Conservation (phyloP, 2,113 vertebrate species). For the Clinocottus analis region DNA sequence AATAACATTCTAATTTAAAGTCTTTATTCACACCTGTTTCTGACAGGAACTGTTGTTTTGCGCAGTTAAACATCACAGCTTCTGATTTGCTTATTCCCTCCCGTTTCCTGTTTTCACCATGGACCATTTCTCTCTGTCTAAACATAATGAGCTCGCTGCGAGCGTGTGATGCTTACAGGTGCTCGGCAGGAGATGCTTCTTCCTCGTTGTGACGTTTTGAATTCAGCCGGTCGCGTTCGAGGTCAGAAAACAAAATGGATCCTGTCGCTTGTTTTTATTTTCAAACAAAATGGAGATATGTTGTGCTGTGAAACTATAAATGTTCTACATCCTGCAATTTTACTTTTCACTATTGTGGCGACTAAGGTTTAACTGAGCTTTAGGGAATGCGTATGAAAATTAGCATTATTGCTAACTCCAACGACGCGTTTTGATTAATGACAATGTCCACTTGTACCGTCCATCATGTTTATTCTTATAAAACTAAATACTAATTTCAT, state of each 20-base stretch:
- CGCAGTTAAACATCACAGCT: slow-evolving; percentile 9
- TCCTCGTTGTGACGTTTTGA: slow-evolving; percentile 30
- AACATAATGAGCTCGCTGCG: slow-evolving; percentile 54
- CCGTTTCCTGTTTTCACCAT: background rate
- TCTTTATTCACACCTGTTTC: background rate
- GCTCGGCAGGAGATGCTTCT: slow-evolving; percentile 8
- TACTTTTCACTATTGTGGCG: too few species aligned
- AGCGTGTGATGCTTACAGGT: slow-evolving; percentile 29
- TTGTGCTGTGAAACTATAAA: background rate
- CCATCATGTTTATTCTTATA: too few species aligned
- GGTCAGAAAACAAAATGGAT: slow-evolving; percentile 48
- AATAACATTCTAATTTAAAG: background rate
- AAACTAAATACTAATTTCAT: too few species aligned
- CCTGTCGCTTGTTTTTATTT: slow-evolving; percentile 13
- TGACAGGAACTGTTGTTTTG: slow-evolving; percentile 11
- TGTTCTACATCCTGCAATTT: too few species aligned
- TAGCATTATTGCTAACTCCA: too few species aligned
- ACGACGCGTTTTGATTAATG: too few species aligned
- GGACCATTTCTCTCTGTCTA: slow-evolving; percentile 16
- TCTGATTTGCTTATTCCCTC: slow-evolving; percentile 17
- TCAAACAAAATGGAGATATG: background rate
- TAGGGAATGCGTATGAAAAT: too few species aligned
- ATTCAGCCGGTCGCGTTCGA: background rate
- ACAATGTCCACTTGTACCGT: too few species aligned
- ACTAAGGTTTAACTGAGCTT: too few species aligned